Evolutionary conservation across 2,888 invertebrate species (phyloP).

Genomic region (Ophonus ardosiacus): DNA sequence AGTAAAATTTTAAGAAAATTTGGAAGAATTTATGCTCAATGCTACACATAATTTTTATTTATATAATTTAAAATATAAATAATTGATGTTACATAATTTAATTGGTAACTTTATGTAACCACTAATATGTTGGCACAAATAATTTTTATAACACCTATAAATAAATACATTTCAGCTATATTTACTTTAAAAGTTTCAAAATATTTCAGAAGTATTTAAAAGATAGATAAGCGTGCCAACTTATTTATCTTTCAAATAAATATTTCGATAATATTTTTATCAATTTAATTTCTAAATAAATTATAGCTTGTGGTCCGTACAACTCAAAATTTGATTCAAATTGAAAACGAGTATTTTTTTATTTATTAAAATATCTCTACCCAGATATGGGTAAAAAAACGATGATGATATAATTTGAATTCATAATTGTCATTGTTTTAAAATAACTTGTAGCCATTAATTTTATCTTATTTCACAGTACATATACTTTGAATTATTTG

Average conservation of each 20-base stretch:
- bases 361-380: not conserved
- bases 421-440: not conserved
- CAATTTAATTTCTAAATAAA: too few relatives aligned
- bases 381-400: not conserved
- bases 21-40: too few relatives aligned
- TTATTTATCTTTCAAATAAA: constrained; percentile 33
- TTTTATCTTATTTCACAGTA: not conserved
- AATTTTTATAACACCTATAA: not conserved
- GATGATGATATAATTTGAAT: not conserved
- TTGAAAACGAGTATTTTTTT: too few relatives aligned
- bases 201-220: not conserved
- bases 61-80: too few relatives aligned
- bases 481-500: not conserved
- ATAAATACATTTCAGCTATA: not conserved
- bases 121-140: not conserved
- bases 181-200: not conserved
- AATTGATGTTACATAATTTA: too few relatives aligned
- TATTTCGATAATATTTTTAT: not conserved
- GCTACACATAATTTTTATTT: too few relatives aligned
- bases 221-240: constrained; percentile 8
- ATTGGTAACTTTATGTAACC: not conserved
- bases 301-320: too few relatives aligned
- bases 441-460: not conserved
- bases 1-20: too few relatives aligned
- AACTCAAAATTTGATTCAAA: too few relatives aligned